Conservation (phyloP, 2,888 invertebrate species). For the Idaea aversata region DNA sequence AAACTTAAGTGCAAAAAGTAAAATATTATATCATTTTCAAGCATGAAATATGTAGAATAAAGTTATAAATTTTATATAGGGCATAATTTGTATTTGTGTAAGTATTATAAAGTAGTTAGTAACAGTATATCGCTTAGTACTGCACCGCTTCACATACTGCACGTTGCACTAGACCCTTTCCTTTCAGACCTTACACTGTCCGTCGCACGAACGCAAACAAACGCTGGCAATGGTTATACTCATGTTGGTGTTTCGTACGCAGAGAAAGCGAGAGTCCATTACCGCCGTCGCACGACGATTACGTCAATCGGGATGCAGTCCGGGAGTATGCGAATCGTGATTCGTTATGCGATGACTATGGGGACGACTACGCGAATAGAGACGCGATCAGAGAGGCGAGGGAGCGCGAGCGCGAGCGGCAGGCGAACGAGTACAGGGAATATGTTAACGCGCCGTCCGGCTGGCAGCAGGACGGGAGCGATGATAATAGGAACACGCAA, state of each 20-base stretch:
- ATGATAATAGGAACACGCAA: slow-evolving; percentile 69
- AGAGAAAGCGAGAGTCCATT: slow-evolving; percentile 76
- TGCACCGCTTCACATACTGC: slow-evolving; percentile 31
- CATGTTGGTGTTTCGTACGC: slow-evolving; percentile 77
- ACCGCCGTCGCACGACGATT: slow-evolving; percentile 67
- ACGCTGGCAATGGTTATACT: slow-evolving; percentile 69
- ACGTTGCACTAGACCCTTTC: slow-evolving; percentile 58
- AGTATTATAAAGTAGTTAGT: background rate
- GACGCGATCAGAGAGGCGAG: slow-evolving; percentile 76
- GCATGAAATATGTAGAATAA: background rate
- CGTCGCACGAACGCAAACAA: slow-evolving; percentile 39
- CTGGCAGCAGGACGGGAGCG: slow-evolving; percentile 60
- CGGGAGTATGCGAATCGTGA: slow-evolving; percentile 73
- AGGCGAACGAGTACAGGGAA: slow-evolving; percentile 68
- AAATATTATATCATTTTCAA: background rate
- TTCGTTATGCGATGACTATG: slow-evolving; percentile 72
- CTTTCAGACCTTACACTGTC: slow-evolving; percentile 52
- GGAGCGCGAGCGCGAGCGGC: slow-evolving; percentile 61
- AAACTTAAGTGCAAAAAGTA: background rate
- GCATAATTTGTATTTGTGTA: background rate
- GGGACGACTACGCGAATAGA: slow-evolving; percentile 75
- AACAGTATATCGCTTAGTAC: slow-evolving; percentile 17
- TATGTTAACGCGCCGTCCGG: slow-evolving; percentile 73
- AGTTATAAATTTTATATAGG: background rate
- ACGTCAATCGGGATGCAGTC: slow-evolving; percentile 70